phyloP scores from a whole-genome alignment of 1,140 invertebrate species.

The Micrasema minimum region DNA sequence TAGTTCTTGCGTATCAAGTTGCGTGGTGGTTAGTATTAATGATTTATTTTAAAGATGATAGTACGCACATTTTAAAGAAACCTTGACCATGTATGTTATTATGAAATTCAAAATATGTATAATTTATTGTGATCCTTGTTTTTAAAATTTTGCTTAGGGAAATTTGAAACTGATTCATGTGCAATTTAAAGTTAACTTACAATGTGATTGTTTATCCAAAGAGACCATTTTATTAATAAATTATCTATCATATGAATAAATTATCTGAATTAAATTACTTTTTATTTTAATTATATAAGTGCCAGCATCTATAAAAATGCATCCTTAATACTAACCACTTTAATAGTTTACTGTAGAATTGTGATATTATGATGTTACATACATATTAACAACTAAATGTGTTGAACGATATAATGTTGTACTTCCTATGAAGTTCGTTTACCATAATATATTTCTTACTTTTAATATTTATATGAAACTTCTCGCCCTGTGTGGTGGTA shows the following conservation, averaged over 20 bases:
- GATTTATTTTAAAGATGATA: constrained; percentile 10
- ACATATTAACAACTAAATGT: no score
- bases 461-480: no score
- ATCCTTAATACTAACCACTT: constrained; percentile 22
- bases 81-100: no score
- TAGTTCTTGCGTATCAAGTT: constrained; percentile 45
- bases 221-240: neutral
- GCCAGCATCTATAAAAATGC: neutral
- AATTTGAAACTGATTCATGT: neutral
- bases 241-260: constrained; percentile 20
- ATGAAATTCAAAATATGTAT: neutral
- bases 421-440: no score
- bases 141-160: neutral
- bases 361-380: no score
- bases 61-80: no score
- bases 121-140: constrained; percentile 5
- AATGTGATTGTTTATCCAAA: constrained; percentile 11
- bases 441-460: no score
- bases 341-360: neutral
- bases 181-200: constrained; percentile 3
- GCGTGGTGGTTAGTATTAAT: constrained; percentile 41
- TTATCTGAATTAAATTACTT: constrained; percentile 7
- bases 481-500: no score
- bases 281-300: constrained; percentile 16
- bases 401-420: no score